Conservation (phyloP, 1,140 invertebrate species). For the Temnothorax longispinosus region DNA sequence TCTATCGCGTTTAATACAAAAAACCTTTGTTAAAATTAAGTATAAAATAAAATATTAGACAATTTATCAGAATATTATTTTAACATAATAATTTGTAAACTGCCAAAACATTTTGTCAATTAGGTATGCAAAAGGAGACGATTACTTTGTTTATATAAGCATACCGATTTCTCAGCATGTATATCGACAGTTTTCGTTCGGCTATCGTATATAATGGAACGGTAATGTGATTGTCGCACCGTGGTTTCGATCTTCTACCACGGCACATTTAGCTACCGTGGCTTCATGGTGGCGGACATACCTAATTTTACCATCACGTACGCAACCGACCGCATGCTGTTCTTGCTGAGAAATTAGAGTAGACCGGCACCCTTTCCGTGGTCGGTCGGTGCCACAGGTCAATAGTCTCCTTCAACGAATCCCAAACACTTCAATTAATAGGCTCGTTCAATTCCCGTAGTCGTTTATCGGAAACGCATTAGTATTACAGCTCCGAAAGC, state of each 20-base stretch:
- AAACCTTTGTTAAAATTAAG: background rate
- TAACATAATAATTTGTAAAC: background rate
- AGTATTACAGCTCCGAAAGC: background rate
- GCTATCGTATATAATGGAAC: constrained; percentile 47
- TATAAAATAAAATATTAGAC: background rate
- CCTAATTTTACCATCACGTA: constrained; percentile 45
- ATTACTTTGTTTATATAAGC: background rate
- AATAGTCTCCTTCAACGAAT: constrained; percentile 22
- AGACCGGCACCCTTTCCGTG: constrained; percentile 25
- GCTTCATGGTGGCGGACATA: constrained; percentile 37
- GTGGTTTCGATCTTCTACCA: constrained; percentile 62
- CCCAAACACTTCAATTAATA: constrained; percentile 34
- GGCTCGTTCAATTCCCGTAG: background rate
- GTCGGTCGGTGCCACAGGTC: background rate
- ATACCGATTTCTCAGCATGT: constrained; percentile 1
- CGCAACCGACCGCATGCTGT: constrained; percentile 32
- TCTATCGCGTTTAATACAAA: background rate
- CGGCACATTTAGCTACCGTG: constrained; percentile 31
- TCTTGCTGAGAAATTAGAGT: constrained; percentile 49
- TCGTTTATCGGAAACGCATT: background rate
- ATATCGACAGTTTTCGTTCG: constrained; percentile 33
- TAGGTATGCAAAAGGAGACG: background rate
- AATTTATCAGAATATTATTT: background rate
- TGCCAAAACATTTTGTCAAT: background rate
- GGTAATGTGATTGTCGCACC: constrained; percentile 49